Conservation (phyloP, 1,140 invertebrate species). For the Ectropis grisescens region DNA sequence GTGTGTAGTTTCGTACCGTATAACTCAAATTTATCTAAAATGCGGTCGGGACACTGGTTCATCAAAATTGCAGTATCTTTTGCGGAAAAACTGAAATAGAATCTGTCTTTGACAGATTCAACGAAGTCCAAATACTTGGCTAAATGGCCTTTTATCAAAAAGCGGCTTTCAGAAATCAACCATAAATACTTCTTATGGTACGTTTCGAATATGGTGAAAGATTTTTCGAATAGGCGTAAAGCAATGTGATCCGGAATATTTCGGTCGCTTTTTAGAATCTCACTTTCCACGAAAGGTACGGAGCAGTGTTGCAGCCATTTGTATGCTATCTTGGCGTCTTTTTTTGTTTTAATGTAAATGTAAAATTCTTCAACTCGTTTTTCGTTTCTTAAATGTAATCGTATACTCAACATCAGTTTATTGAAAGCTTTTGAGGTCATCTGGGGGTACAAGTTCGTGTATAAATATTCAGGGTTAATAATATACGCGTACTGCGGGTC, state of each 20-base stretch:
- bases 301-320: conserved; percentile 44
- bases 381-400: conserved; percentile 28
- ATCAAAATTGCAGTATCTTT: conserved; percentile 29
- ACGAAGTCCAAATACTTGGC: conserved; percentile 24
- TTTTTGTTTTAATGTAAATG: conserved; percentile 24
- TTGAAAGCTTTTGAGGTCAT: conserved; percentile 31
- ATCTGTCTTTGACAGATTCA: conserved; percentile 4
- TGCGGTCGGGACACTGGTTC: conserved; percentile 19
- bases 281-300: conserved; percentile 25
- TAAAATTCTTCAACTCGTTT: conserved; percentile 32
- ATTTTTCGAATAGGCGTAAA: conserved; percentile 34
- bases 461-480: conserved; percentile 37
- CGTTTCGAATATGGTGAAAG: conserved; percentile 25
- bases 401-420: conserved; percentile 29
- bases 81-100: background rate
- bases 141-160: conserved; percentile 24
- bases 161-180: background rate
- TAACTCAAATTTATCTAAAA: conserved; percentile 25
- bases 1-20: no score
- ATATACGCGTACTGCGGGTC: conserved; percentile 26
- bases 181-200: conserved; percentile 1
- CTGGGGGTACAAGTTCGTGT: conserved; percentile 23
- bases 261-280: conserved; percentile 18
- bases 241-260: conserved; percentile 13
- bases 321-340: conserved; percentile 15